Percentiles rank a stretch among this genome's conserved stretches.
Evolutionary conservation across 2,797 vertebrate species (phyloP).

Genomic region (Gobio occitaniae): DNA sequence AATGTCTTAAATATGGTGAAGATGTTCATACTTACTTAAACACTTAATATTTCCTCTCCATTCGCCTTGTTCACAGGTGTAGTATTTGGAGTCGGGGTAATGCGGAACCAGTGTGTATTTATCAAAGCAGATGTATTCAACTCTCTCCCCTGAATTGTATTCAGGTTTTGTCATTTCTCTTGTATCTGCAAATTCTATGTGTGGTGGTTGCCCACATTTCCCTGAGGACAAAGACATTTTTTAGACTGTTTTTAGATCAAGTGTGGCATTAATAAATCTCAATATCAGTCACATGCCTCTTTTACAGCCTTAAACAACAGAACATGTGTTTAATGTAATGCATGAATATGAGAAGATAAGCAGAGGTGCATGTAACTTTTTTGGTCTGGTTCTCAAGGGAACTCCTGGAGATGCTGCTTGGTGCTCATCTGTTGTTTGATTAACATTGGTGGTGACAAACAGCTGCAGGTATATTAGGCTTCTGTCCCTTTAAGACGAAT

Average conservation of each 20-base stretch:
- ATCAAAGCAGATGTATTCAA: not conserved
- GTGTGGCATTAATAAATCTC: not conserved
- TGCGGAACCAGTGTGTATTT: not conserved
- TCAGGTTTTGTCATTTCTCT: not conserved
- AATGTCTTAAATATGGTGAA: too few species aligned
- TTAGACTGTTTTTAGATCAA: not conserved
- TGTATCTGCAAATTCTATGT: not conserved
- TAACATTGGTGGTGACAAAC: too few species aligned
- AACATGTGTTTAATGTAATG: not conserved
- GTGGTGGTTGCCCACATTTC: not conserved
- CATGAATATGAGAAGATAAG: not conserved
- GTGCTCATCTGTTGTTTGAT: too few species aligned
- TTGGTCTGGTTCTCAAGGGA: too few species aligned
- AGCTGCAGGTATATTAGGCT: too few species aligned
- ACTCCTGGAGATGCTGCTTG: too few species aligned
- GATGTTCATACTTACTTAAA: constrained; percentile 12
- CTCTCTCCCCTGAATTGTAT: not conserved
- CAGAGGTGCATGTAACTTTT: too few species aligned
- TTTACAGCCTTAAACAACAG: not conserved
- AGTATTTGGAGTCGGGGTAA: not conserved
- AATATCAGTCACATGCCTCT: not conserved
- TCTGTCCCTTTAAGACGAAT: too few species aligned
- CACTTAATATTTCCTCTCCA: not conserved
- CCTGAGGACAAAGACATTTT: not conserved
- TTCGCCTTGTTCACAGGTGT: not conserved